A percentile compares a stretch with the other conserved stretches of the same genome.
Conservation (phyloP, 2,113 vertebrate genomes). For the Otocyon megalotis region DNA sequence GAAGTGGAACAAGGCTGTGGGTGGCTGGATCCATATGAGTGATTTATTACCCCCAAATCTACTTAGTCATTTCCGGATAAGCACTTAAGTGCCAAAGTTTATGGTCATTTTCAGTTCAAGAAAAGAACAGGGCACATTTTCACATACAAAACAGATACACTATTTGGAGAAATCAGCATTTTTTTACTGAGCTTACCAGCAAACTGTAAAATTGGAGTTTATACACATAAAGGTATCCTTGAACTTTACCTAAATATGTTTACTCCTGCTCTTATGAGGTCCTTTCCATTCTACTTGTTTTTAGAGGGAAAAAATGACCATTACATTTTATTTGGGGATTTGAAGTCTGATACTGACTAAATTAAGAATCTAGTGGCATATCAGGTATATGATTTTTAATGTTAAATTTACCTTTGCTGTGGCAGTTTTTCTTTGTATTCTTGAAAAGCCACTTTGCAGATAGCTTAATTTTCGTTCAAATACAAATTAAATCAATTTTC, state of each 20-base stretch:
- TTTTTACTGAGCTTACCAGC: background rate
- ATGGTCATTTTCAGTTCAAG: slow-evolving; percentile 43
- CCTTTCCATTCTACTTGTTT: background rate
- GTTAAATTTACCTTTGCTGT: background rate
- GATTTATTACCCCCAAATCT: slow-evolving; percentile 71
- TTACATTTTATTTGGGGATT: slow-evolving; percentile 15
- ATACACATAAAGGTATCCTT: background rate
- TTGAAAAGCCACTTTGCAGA: slow-evolving; percentile 71
- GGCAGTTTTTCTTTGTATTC: slow-evolving; percentile 21
- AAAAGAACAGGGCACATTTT: background rate
- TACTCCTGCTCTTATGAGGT: slow-evolving; percentile 45
- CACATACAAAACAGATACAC: background rate
- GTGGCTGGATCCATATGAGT: slow-evolving; percentile 74
- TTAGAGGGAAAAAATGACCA: background rate
- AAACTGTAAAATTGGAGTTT: slow-evolving; percentile 24
- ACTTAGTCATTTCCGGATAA: slow-evolving; percentile 76
- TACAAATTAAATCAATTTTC: slow-evolving; percentile 85
- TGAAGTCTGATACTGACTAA: background rate
- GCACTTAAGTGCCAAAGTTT: slow-evolving; percentile 65
- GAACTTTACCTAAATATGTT: background rate
- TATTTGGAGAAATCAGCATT: background rate
- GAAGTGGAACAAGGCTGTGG: slow-evolving; percentile 77
- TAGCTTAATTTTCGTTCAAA: slow-evolving; percentile 75
- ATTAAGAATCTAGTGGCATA: background rate
- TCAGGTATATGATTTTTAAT: slow-evolving; percentile 19